Conservation (phyloP, 1,140 invertebrate genomes). For the Macrobrachium nipponense region DNA sequence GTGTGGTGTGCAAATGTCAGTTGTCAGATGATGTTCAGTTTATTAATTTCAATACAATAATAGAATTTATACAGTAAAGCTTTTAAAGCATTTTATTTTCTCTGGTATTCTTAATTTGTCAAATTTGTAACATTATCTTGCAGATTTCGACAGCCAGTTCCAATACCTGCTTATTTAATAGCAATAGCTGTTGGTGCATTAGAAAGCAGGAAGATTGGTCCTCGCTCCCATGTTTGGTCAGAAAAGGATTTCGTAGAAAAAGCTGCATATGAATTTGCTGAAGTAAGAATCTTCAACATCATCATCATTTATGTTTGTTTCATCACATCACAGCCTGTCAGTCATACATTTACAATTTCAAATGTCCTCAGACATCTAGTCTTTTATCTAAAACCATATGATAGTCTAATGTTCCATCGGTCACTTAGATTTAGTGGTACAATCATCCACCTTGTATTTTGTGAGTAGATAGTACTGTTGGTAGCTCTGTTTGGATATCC, state of each 20-base stretch:
- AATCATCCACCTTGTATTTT: no score
- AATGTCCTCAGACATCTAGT: no score
- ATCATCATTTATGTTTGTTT: neutral
- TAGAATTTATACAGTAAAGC: neutral
- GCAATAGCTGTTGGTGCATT: constrained; percentile 89
- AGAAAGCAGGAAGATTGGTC: constrained; percentile 81
- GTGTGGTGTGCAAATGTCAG: no score
- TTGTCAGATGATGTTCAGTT: no score
- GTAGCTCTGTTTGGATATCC: no score
- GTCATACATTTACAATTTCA: no score
- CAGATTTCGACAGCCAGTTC: constrained; percentile 66
- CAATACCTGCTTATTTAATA: constrained; percentile 75
- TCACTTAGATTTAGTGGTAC: no score
- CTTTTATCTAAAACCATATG: no score
- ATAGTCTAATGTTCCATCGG: no score
- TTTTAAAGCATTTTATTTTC: neutral
- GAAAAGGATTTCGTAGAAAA: constrained; percentile 87
- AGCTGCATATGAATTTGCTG: constrained; percentile 88
- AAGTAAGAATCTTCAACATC: constrained; percentile 67
- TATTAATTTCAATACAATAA: no score
- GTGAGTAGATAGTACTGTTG: no score
- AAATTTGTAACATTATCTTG: neutral
- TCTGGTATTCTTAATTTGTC: neutral
- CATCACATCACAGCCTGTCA: no score
- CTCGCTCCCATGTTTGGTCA: constrained; percentile 87